Percentiles rank a stretch among this genome's conserved stretches.
These are phyloP conservation scores for Seriola quinqueradiata DNA, from an alignment of 2,113 vertebrate species.

Conservation along the genomic window DNA sequence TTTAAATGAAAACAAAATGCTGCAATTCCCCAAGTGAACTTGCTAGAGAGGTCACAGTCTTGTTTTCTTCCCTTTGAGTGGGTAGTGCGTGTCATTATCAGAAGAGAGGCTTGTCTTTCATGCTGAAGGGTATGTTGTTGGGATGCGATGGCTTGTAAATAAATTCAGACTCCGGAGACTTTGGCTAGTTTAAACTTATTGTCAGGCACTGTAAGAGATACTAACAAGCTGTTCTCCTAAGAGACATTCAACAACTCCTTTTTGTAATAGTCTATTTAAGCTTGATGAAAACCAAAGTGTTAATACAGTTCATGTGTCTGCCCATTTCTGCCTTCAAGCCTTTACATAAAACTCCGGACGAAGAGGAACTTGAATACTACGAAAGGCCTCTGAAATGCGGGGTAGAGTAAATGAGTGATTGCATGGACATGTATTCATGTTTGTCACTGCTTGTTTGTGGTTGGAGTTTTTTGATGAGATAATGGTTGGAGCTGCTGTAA, in stretches of 20 bases:
- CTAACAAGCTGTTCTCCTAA: constrained; percentile 11
- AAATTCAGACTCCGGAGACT: constrained; percentile 27
- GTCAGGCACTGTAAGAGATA: constrained; percentile 5
- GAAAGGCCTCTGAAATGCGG: constrained; percentile 57
- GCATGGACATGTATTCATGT: constrained; percentile 49
- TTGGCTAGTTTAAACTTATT: constrained; percentile 14
- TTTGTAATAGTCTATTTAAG: not conserved
- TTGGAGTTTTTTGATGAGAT: constrained; percentile 18
- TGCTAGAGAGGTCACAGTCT: constrained; percentile 1
- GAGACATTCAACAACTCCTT: not conserved
- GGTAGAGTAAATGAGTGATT: constrained; percentile 73
- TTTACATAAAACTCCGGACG: constrained; percentile 45
- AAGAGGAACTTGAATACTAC: constrained; percentile 72
- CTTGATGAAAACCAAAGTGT: not conserved
- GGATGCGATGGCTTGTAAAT: constrained; percentile 34
- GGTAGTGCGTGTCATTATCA: constrained; percentile 30
- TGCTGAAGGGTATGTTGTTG: constrained; percentile 36
- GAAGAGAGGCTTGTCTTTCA: constrained; percentile 51
- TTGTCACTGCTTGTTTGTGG: not conserved
- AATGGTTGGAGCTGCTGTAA: not conserved
- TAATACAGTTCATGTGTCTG: constrained; percentile 33
- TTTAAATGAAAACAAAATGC: constrained; percentile 1
- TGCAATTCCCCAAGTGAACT: constrained; percentile 15
- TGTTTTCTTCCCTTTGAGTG: constrained; percentile 36
- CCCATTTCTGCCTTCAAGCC: constrained; percentile 66